Evolutionary conservation across 1,140 invertebrate species (phyloP), one percentile per base, ranked within the genome.

Genomic region (Euglossa dilemma): DNA sequence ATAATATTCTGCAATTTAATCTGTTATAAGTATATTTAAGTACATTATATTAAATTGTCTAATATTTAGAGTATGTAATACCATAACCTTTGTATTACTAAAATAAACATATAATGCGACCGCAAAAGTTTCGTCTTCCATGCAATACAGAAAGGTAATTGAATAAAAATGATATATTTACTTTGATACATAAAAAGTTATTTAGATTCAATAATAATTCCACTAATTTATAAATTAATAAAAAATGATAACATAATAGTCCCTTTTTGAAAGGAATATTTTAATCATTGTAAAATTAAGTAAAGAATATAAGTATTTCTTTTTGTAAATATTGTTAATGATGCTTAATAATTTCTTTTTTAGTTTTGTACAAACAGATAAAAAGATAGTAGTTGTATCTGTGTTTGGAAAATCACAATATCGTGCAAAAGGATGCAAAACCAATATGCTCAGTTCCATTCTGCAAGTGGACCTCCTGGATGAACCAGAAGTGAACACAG

Each of bases 351-450:
- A 57, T 6, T 23, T 63, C 67, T 25, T 70, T 36, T 90, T 76
- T 64, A 93, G 91, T 66, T 90, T 93, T 63, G 5, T 81, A n/a
- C 85, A 89, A 18, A 71, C 70, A 9, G 90, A 94, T n/a, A 90
- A 91, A 66, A 95, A 95, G 92, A 94, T 96, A 28, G 95, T 96
- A 79, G 93, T 97, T 56, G 95, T 97, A 25, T 96, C 96, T 4
- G 94, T 97, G 47, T 95, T 97, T 93, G 97, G 97, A 4, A 97
- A 97, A 93, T 96, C 95, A 80, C 92, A 95, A 11, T 94, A 95
- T 74, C 93, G 94, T 84, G 91, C 95, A 12, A 94, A 94, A 87
- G 94, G 95, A 85, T 95, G 95, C 85, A 97, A 97, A 93, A 95
- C 95, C 14, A 94, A 95, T 77, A 94, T 95, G 87, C 91, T 97